phyloP scores from a whole-genome alignment of 2,888 invertebrate genomes.

The Perizoma flavofasciatum region DNA sequence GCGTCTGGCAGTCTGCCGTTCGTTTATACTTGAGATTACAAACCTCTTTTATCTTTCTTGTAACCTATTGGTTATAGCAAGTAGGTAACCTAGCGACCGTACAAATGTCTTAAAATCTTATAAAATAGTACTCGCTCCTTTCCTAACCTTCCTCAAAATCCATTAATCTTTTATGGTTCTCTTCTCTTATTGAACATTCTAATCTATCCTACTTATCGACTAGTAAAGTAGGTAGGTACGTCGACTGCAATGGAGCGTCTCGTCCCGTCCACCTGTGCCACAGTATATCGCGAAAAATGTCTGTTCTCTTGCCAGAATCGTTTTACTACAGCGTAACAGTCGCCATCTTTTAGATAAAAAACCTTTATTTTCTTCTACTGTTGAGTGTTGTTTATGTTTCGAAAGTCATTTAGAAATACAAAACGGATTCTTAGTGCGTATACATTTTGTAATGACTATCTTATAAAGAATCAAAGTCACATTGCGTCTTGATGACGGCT shows the following conservation, averaged over 20 bases:
- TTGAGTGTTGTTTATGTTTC: conserved; percentile 22
- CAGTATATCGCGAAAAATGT: conserved; percentile 22
- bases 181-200: not conserved
- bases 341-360: conserved; percentile 17
- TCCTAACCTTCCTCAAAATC: too few species aligned
- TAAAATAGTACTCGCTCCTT: too few species aligned
- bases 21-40: not conserved
- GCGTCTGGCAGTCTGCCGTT: conserved; percentile 17
- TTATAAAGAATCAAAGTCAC: too few species aligned
- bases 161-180: too few species aligned
- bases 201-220: conserved; percentile 23
- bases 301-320: conserved; percentile 23
- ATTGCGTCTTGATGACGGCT: too few species aligned
- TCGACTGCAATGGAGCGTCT: conserved; percentile 16
- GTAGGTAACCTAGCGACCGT: too few species aligned
- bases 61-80: too few species aligned
- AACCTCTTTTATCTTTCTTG: not conserved
- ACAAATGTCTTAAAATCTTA: too few species aligned
- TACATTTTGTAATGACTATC: too few species aligned
- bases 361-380: conserved; percentile 16
- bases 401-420: conserved; percentile 13
- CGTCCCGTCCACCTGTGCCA: conserved; percentile 21
- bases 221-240: conserved; percentile 1
- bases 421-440: not conserved
- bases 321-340: conserved; percentile 16